These are phyloP conservation scores for Aphidius ervi DNA, from an alignment of 1,140 invertebrate genomes.

Conservation along the genomic window DNA sequence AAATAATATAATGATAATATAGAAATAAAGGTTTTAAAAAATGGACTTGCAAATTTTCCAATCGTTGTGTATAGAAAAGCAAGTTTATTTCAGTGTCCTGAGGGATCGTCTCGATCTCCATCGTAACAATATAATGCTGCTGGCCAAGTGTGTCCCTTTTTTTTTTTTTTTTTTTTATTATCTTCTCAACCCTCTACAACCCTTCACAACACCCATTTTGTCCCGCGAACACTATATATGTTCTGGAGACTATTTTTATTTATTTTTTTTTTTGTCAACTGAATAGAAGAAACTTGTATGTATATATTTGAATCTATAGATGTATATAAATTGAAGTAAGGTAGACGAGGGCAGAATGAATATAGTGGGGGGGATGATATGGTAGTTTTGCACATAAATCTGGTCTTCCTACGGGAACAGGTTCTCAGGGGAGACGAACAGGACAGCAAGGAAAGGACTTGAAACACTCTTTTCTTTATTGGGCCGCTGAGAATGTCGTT, in stretches of 20 bases:
- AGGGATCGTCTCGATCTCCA: constrained; percentile 39
- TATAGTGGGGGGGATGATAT: constrained; percentile 35
- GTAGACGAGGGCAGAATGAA: constrained; percentile 9
- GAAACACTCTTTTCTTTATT: constrained; percentile 51
- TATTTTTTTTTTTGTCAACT: too few relatives aligned
- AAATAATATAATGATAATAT: too few relatives aligned
- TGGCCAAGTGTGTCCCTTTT: too few relatives aligned
- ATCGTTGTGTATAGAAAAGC: constrained; percentile 33
- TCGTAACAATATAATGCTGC: too few relatives aligned
- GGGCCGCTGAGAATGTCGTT: constrained; percentile 46
- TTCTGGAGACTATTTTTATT: too few relatives aligned
- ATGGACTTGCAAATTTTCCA: constrained; percentile 33
- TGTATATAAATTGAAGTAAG: neutral
- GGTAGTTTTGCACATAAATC: constrained; percentile 55
- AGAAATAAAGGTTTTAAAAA: neutral
- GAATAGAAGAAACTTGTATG: neutral
- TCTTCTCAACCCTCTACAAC: too few relatives aligned
- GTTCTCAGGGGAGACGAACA: constrained; percentile 43
- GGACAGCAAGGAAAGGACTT: constrained; percentile 46
- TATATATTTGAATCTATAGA: too few relatives aligned
- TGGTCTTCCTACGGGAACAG: constrained; percentile 44
- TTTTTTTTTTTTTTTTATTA: too few relatives aligned
- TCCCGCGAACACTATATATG: constrained; percentile 21
- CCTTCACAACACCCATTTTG: constrained; percentile 2
- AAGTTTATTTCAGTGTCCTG: constrained; percentile 49